Evolutionary conservation across 2,113 vertebrate genomes (phyloP).

Genomic region (Budorcas taxicolor): DNA sequence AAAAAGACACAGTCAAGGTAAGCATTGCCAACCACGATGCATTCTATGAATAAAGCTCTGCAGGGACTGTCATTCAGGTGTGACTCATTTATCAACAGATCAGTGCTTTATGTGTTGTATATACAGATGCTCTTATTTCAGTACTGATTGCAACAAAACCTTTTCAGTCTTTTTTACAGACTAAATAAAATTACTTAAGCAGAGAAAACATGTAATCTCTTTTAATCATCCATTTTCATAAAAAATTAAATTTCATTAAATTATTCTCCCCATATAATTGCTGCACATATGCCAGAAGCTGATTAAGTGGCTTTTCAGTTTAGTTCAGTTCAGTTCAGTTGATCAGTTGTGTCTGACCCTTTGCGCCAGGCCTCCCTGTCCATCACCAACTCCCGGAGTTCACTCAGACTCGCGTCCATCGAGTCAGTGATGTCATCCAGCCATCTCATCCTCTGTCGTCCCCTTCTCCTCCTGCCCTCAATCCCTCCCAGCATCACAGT

Average conservation of each 20-base stretch:
- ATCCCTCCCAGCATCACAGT: too few species aligned
- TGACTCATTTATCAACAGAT: background rate
- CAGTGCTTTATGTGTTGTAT: background rate
- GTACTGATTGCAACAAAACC: background rate
- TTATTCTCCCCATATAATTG: background rate
- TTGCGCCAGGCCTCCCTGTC: too few species aligned
- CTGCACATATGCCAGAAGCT: background rate
- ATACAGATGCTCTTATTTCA: background rate
- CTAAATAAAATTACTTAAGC: background rate
- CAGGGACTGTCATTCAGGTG: background rate
- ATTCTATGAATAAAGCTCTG: background rate
- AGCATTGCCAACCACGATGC: background rate
- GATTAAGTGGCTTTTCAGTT: background rate
- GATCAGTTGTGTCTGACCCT: too few species aligned
- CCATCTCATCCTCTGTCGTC: too few species aligned
- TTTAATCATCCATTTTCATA: background rate
- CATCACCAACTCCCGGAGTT: too few species aligned
- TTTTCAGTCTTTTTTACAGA: background rate
- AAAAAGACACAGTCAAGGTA: background rate
- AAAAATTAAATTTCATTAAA: background rate
- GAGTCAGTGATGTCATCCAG: too few species aligned
- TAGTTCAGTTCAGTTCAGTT: too few species aligned
- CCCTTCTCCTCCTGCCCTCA: too few species aligned
- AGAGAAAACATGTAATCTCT: background rate
- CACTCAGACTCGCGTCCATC: too few species aligned